phyloP scores from a whole-genome alignment of 2,888 invertebrate genomes.

The Desoria tigrina region DNA sequence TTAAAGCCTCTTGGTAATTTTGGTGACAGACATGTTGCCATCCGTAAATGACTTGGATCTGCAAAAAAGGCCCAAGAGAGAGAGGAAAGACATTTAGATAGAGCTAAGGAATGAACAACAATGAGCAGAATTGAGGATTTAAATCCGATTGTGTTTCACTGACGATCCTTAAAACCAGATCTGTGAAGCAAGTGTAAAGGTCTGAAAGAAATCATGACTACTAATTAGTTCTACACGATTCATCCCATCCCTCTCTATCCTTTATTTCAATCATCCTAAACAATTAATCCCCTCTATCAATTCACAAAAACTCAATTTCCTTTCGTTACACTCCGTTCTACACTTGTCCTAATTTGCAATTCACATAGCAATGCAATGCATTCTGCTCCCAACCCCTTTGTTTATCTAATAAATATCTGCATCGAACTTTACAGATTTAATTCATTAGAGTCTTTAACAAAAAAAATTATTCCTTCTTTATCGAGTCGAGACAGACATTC shows the following conservation, averaged over 20 bases:
- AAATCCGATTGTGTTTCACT: slow-evolving; percentile 46
- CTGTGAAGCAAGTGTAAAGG: slow-evolving; percentile 22
- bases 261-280: slow-evolving; percentile 10
- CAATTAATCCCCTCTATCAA: background rate
- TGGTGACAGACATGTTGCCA: slow-evolving; percentile 55
- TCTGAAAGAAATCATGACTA: slow-evolving; percentile 45
- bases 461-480: too few relatives aligned
- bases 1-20: slow-evolving; percentile 50
- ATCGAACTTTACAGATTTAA: too few relatives aligned
- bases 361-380: background rate
- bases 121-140: slow-evolving; percentile 20
- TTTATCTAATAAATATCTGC: too few relatives aligned
- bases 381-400: too few relatives aligned
- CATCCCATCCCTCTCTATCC: slow-evolving; percentile 27
- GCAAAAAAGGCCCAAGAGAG: slow-evolving; percentile 34
- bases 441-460: too few relatives aligned
- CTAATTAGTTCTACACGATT: slow-evolving; percentile 48
- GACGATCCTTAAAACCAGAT: slow-evolving; percentile 40
- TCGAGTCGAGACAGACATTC: too few relatives aligned
- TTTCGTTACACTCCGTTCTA: background rate
- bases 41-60: slow-evolving; percentile 54
- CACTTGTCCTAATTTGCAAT: background rate
- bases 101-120: slow-evolving; percentile 26
- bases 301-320: background rate
- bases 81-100: too few relatives aligned